Evolutionary conservation across 1,140 invertebrate genomes (phyloP).

Genomic region (Drosophila parvula): DNA sequence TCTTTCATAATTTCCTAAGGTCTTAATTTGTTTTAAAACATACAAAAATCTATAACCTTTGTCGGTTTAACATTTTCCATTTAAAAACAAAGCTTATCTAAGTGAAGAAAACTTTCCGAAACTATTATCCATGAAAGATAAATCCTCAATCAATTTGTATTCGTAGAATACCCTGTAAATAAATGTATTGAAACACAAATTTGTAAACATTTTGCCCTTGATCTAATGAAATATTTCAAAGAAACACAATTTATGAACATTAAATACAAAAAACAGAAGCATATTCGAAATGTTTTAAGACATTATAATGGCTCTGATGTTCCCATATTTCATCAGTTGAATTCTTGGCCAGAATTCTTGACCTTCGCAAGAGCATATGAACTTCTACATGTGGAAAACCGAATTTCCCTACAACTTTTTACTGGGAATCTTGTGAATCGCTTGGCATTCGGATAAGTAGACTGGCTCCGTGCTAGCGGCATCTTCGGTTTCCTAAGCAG

Average conservation of each 20-base stretch:
- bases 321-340: slow-evolving; percentile 6
- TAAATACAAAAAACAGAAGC: neutral
- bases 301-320: slow-evolving; percentile 5
- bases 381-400: slow-evolving; percentile 18
- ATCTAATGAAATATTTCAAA: neutral
- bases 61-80: neutral
- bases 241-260: slow-evolving; percentile 1
- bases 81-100: neutral
- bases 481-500: slow-evolving; percentile 48
- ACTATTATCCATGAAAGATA: neutral
- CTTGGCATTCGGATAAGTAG: slow-evolving; percentile 49
- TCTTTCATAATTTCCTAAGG: neutral
- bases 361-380: slow-evolving; percentile 37
- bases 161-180: neutral
- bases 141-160: neutral
- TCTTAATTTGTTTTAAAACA: neutral
- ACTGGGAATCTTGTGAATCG: slow-evolving; percentile 28
- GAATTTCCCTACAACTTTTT: slow-evolving; percentile 31
- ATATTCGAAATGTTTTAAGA: neutral
- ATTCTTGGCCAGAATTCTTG: slow-evolving; percentile 22
- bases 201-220: slow-evolving; percentile 6
- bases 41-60: neutral
- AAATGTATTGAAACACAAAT: neutral
- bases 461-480: slow-evolving; percentile 7
- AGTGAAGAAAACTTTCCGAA: neutral